phyloP scores from a whole-genome alignment of 2,888 invertebrate species.

The Ophioninae sp. region DNA sequence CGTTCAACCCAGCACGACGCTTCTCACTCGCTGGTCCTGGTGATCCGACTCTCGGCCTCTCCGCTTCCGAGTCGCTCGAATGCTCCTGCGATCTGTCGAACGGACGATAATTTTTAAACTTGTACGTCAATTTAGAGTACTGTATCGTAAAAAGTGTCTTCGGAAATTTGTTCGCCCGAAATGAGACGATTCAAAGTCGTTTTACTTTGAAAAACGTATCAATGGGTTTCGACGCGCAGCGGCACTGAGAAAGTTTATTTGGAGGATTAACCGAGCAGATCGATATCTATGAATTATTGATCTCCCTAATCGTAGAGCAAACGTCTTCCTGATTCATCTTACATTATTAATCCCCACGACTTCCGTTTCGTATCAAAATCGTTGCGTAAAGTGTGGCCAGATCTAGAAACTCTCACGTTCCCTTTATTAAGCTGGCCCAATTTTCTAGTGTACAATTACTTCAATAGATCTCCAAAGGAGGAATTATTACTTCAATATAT shows the following conservation, averaged over 20 bases:
- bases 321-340: no score
- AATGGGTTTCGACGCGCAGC: no score
- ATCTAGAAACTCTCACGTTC: no score
- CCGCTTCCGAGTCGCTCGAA: constrained; percentile 80
- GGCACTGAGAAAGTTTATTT: no score
- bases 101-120: background rate
- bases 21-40: constrained; percentile 63
- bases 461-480: background rate
- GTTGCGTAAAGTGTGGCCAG: background rate
- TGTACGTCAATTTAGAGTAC: background rate
- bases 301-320: no score
- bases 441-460: background rate
- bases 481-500: background rate
- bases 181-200: no score
- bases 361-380: background rate
- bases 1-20: constrained; percentile 67
- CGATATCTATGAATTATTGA: no score
- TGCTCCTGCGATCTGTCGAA: constrained; percentile 66
- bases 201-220: no score
- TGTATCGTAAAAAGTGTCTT: no score
- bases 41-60: constrained; percentile 62
- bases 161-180: no score
- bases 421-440: background rate
- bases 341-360: background rate
- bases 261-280: no score